phyloP scores from a whole-genome alignment of 2,797 vertebrate genomes.

The Enteromius trimaculatus region DNA sequence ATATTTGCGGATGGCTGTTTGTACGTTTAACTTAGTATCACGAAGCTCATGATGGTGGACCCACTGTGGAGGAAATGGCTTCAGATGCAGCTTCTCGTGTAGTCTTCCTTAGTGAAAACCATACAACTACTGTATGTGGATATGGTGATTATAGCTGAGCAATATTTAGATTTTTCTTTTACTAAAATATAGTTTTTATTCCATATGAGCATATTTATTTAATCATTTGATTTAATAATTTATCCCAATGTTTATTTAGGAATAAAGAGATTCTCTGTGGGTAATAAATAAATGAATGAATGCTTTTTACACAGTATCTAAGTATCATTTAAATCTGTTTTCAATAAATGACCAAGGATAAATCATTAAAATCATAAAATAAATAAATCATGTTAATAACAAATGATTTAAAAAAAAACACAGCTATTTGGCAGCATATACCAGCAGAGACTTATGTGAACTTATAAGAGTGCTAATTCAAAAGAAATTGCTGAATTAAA shows the following conservation, averaged over 20 bases:
- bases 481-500: background rate
- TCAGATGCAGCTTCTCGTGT: slow-evolving; percentile 65
- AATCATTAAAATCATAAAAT: background rate
- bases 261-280: background rate
- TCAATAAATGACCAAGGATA: background rate
- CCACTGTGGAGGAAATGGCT: slow-evolving; percentile 67
- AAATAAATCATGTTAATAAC: too few species aligned
- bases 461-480: background rate
- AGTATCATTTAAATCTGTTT: background rate
- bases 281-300: background rate
- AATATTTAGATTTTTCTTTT: background rate
- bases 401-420: background rate
- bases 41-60: slow-evolving; percentile 74
- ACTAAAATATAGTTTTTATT: background rate
- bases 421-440: too few species aligned
- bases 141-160: background rate
- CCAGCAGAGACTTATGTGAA: background rate
- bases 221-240: background rate
- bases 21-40: slow-evolving; percentile 67
- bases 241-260: background rate
- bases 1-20: slow-evolving; percentile 66
- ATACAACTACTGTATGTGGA: slow-evolving; percentile 63
- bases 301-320: background rate
- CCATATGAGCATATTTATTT: background rate
- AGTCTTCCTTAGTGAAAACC: slow-evolving; percentile 72